Conservation (phyloP, 2,113 vertebrate genomes). For the Platysteira castanea region DNA sequence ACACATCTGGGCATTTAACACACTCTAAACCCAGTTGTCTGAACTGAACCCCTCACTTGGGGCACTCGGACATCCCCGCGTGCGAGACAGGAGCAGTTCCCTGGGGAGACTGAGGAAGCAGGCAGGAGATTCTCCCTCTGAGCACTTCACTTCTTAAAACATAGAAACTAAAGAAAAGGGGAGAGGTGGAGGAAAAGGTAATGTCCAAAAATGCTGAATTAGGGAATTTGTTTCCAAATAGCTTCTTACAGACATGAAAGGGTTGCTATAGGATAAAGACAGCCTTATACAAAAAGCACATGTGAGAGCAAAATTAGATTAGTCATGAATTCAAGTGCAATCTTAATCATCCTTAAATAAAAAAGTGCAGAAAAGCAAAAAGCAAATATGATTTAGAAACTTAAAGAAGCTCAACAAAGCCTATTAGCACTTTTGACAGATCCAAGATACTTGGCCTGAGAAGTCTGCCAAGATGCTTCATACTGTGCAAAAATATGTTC, state of each 20-base stretch:
- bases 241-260: background rate
- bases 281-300: slow-evolving; percentile 35
- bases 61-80: too few species aligned
- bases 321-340: slow-evolving; percentile 60
- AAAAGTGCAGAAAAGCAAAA: slow-evolving; percentile 72
- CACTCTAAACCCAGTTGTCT: background rate
- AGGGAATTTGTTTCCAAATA: background rate
- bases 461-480: slow-evolving; percentile 82
- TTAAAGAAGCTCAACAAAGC: slow-evolving; percentile 79
- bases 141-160: background rate
- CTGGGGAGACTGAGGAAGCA: background rate
- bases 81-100: background rate
- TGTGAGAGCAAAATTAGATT: slow-evolving; percentile 53
- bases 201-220: background rate
- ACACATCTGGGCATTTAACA: background rate
- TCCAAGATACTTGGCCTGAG: slow-evolving; percentile 82
- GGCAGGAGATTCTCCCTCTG: background rate
- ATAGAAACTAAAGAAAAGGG: background rate
- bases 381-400: slow-evolving; percentile 79
- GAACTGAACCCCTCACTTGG: background rate
- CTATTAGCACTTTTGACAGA: slow-evolving; percentile 84
- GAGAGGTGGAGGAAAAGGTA: background rate
- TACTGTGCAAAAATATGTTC: slow-evolving; percentile 84
- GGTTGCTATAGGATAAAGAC: background rate
- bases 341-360: slow-evolving; percentile 61